Evolutionary conservation across 1,140 invertebrate genomes (phyloP).

Genomic region (Micrasema longulum): DNA sequence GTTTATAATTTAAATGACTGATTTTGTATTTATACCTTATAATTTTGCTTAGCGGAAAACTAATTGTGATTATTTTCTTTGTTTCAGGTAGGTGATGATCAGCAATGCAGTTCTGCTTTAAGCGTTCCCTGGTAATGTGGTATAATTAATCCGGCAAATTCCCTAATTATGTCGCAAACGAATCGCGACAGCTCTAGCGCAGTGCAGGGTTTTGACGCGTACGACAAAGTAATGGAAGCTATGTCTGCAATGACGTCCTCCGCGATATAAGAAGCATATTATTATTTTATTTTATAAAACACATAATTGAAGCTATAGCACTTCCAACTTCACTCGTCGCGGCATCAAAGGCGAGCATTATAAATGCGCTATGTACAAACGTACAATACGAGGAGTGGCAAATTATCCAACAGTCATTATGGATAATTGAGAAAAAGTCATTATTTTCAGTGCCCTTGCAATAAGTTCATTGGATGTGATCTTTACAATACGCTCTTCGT

Average conservation of each 20-base stretch:
- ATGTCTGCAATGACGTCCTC: background rate
- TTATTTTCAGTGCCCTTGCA: slow-evolving; percentile 13
- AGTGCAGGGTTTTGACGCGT: no score
- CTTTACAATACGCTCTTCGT: background rate
- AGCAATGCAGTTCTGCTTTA: background rate
- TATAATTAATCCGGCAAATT: background rate
- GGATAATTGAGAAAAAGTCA: slow-evolving; percentile 50
- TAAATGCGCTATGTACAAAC: no score
- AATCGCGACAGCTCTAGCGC: no score
- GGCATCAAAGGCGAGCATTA: slow-evolving; percentile 49
- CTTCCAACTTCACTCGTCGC: background rate
- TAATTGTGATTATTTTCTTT: slow-evolving; percentile 28
- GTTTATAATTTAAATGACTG: no score
- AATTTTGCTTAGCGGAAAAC: no score
- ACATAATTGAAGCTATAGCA: slow-evolving; percentile 15
- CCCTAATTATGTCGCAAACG: background rate
- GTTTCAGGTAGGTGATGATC: slow-evolving; percentile 28
- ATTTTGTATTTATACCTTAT: no score
- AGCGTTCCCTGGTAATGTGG: background rate
- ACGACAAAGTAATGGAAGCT: background rate
- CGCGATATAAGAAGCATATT: no score
- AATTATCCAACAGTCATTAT: slow-evolving; percentile 49
- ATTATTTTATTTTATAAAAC: background rate
- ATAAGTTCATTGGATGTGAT: background rate
- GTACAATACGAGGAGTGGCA: slow-evolving; percentile 42